Evolutionary conservation across 2,797 vertebrate species (phyloP).

Genomic region (Sebastes iracundus): DNA sequence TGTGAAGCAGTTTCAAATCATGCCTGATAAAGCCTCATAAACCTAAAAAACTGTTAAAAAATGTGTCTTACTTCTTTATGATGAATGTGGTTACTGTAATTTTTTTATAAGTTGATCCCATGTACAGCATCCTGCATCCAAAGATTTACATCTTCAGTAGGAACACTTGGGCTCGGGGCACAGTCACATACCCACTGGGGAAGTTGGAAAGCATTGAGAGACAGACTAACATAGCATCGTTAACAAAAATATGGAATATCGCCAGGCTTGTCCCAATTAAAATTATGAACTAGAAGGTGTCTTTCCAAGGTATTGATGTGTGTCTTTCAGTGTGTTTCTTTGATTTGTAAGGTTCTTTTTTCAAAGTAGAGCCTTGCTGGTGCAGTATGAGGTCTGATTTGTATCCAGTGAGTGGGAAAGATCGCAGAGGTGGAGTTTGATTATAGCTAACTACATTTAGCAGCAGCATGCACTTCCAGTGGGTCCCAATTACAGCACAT

Average conservation of each 20-base stretch:
- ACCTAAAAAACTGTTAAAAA: too few relatives aligned
- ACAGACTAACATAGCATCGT: neutral
- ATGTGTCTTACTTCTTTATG: neutral
- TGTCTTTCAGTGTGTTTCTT: neutral
- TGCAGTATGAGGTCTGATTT: constrained; percentile 8
- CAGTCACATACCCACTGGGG: neutral
- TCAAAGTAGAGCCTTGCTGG: neutral
- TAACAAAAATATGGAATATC: neutral
- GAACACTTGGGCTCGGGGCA: neutral
- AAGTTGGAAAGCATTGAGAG: neutral
- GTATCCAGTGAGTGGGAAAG: constrained; percentile 15
- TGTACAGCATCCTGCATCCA: neutral
- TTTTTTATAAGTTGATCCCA: neutral
- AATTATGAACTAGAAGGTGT: neutral
- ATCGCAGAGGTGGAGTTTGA: constrained; percentile 34
- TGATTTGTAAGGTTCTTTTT: neutral
- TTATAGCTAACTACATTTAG: constrained; percentile 29
- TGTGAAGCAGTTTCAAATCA: too few relatives aligned
- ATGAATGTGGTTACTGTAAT: neutral
- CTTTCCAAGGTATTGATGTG: neutral
- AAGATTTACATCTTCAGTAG: neutral
- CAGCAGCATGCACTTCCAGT: constrained; percentile 34
- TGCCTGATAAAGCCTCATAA: too few relatives aligned
- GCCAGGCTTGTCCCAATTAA: neutral
- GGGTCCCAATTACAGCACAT: constrained; percentile 51